Evolutionary conservation across 2,797 vertebrate species (phyloP), one percentile per base, ranked within the genome.

Genomic region (Sardinella longiceps): DNA sequence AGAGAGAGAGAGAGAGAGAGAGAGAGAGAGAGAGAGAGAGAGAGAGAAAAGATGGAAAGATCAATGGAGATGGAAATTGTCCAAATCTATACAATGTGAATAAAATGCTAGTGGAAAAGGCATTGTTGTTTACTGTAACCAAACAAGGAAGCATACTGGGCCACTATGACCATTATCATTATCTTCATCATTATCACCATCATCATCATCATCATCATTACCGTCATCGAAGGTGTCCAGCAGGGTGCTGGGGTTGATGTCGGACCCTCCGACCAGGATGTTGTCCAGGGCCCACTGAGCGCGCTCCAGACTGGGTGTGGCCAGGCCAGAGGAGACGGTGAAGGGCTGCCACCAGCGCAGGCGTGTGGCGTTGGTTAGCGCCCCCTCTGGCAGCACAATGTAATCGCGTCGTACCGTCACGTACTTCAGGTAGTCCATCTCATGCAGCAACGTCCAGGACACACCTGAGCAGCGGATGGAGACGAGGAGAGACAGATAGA

Each of bases 271-370:
- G 3, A 99, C 97, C 46, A 99, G 92, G 91, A 99, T 96, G 91
- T 99, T 99, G 87, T 99, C 98, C 80, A 99, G 94, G 0, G 98
- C 98, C 98, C 98, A 99, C 94, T 98, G 97, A 0, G 98, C 97
- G 30, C 98, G 96, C 48, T 98, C 97, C 0, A 95, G 91, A 86
- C 97, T 97, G 0, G 97, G 94, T 14, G 96, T 93, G 81, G 97
- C 96, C 4, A 98, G 89, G n/a, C 97, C 96, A 0, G 94, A 96
- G 89, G 94, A 97, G 86, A 98, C 92, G 0, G 96, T 94, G 82
- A 98, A 98, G 0, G 98, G 98, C 91, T 99, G 98, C 98, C 98
- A 99, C 98, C 98, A 99, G 86, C 98, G 97, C 88, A 99, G 92
- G 9, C 98, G 96, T 0, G 98, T 99, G 7, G 97, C 96, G 48